phyloP scores from a whole-genome alignment of 2,888 invertebrate species.

The Boloria euphrosyne region DNA sequence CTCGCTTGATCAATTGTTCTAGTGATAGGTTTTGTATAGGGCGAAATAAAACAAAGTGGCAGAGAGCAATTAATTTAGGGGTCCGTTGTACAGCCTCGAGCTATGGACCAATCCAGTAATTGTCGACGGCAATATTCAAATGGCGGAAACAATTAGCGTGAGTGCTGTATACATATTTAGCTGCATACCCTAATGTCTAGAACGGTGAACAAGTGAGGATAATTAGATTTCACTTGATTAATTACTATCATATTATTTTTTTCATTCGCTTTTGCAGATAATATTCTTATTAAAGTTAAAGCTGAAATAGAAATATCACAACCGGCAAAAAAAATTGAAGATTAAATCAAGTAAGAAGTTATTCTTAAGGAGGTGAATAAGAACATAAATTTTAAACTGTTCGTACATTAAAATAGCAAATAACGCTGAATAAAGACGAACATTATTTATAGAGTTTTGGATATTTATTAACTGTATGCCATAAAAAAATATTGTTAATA shows the following conservation, averaged over 20 bases:
- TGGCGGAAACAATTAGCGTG: conserved; percentile 81
- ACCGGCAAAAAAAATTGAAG: too few relatives aligned
- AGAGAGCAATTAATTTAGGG: conserved; percentile 77
- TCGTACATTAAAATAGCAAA: too few relatives aligned
- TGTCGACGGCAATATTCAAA: conserved; percentile 81
- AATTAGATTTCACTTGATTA: conserved; percentile 34
- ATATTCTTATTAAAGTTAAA: background rate
- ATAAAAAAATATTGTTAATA: too few relatives aligned
- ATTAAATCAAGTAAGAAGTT: too few relatives aligned
- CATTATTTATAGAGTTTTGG: too few relatives aligned
- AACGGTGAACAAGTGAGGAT: conserved; percentile 36
- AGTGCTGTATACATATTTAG: conserved; percentile 69
- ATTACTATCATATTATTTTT: conserved; percentile 23
- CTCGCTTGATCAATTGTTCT: conserved; percentile 30
- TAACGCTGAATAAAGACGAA: too few relatives aligned
- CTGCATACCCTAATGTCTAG: conserved; percentile 45
- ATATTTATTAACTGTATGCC: too few relatives aligned
- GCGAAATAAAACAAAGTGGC: conserved; percentile 72
- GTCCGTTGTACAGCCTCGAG: conserved; percentile 58
- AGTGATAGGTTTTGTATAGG: conserved; percentile 40
- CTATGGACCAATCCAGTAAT: conserved; percentile 78
- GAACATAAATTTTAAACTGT: too few relatives aligned
- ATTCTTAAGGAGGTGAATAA: too few relatives aligned
- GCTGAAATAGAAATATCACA: too few relatives aligned
- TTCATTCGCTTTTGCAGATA: background rate